Base-by-base conservation (phyloP, 2,797 vertebrate species). In the Neosilurus hyrtlii region DNA sequence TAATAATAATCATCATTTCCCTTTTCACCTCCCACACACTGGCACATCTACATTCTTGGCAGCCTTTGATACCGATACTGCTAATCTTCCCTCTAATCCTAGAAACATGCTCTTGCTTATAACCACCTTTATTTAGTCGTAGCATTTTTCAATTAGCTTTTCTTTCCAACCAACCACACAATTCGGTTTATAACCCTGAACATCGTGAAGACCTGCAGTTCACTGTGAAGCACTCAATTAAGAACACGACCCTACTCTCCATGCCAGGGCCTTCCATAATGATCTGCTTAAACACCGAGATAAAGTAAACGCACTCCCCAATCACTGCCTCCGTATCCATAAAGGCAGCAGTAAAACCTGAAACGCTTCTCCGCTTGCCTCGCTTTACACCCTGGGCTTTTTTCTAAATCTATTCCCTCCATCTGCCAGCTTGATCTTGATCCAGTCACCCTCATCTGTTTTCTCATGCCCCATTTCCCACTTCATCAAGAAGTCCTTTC, bases 401-500 rank as follows among this genome's bases (percentile, higher is more conserved):
- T 65, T 65, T 78, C 61, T 51, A 65, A 78, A 65, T 52, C 61
- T 65, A 78, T 65, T 78, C 76, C 43, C 76, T 78, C 76, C 76
- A 78, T 78, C 76, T 65, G 76, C 37, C 43, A 51, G 61, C 43
- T 78, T 78, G 76, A 78, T 65, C 76, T 20, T 5, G 16, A 11
- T 78, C 76, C 76, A 78, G 7, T 78, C 76, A 8, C 16, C 61
- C 22, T 78, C 76, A 52, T 78, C 59, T 63, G 75, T 78, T 78
- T 77, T 18, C 37, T 63, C 37, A 51, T 18, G 75, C 75, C 59
- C 43, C 75, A 78, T 78, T 78, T 78, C 75, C 75, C 75, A 78
- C 59, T 26, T 78, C 59, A 78, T 78, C 43, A 78, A 78, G 63
- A 78, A 78, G 37, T 63, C 75, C 37, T 78, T 78, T 63, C 59